These are phyloP conservation scores for Lamellibrachia columna DNA, from an alignment of 2,888 invertebrate species.

Conservation along the genomic window DNA sequence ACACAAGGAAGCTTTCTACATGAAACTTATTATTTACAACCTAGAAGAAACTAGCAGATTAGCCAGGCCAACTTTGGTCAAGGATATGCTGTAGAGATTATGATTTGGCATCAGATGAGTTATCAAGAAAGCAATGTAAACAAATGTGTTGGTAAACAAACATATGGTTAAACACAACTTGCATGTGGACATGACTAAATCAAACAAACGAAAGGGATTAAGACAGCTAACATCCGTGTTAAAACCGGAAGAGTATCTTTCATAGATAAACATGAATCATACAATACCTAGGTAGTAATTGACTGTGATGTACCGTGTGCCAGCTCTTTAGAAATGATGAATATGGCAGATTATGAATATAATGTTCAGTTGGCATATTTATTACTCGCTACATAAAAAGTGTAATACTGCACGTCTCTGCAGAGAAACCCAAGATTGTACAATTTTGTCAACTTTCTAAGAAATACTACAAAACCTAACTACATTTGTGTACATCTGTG, in stretches of 20 bases:
- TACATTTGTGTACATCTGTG: too few species aligned
- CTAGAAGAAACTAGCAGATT: too few species aligned
- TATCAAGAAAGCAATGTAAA: not conserved
- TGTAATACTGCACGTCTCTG: too few species aligned
- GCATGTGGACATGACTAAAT: not conserved
- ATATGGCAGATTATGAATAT: too few species aligned
- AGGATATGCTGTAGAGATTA: not conserved
- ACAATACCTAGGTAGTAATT: not conserved
- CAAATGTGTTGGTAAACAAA: not conserved
- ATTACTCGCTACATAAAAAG: too few species aligned
- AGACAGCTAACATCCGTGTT: not conserved
- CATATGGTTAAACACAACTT: not conserved
- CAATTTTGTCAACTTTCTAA: too few species aligned
- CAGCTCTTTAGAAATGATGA: too few species aligned
- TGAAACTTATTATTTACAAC: too few species aligned
- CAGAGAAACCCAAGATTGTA: too few species aligned
- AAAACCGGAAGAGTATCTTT: not conserved
- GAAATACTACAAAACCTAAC: too few species aligned
- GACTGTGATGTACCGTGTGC: not conserved
- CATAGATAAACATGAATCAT: not conserved
- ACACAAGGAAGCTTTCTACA: too few species aligned
- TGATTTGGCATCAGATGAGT: not conserved
- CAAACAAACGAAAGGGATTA: not conserved
- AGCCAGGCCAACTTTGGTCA: not conserved
- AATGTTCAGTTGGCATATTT: too few species aligned